These are phyloP conservation scores for Ginglymostoma cirratum DNA, from an alignment of 2,113 vertebrate species.

Conservation along the genomic window DNA sequence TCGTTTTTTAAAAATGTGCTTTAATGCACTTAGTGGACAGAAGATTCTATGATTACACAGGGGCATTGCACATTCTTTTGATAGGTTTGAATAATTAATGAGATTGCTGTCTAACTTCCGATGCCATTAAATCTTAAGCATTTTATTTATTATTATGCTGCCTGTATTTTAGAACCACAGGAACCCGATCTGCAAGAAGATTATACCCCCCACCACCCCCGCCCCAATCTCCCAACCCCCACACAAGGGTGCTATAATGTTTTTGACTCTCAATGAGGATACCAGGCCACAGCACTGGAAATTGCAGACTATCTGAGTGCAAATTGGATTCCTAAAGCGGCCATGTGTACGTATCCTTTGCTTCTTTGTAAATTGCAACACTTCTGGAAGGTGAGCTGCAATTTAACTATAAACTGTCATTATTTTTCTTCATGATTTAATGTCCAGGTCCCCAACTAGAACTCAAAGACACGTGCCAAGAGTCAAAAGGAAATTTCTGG, in stretches of 20 bases:
- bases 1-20: slow-evolving; percentile 10
- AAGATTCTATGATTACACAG: slow-evolving; percentile 13
- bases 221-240: neutral
- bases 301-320: neutral
- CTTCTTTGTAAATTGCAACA: neutral
- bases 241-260: neutral
- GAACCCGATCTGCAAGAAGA: neutral
- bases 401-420: neutral
- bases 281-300: neutral
- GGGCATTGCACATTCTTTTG: slow-evolving; percentile 11
- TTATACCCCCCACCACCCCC: neutral
- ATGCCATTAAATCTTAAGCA: neutral
- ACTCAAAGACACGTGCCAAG: neutral
- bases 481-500: neutral
- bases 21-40: slow-evolving; percentile 32
- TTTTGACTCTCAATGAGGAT: neutral
- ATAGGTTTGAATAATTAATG: neutral
- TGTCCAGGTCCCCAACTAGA: neutral
- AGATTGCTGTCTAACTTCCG: slow-evolving; percentile 1
- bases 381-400: too few species aligned
- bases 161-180: neutral
- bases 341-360: neutral
- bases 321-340: neutral
- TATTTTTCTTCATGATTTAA: neutral
- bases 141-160: slow-evolving; percentile 15